phyloP scores from a whole-genome alignment of 2,888 invertebrate species.

The Dioctria rufipes region DNA sequence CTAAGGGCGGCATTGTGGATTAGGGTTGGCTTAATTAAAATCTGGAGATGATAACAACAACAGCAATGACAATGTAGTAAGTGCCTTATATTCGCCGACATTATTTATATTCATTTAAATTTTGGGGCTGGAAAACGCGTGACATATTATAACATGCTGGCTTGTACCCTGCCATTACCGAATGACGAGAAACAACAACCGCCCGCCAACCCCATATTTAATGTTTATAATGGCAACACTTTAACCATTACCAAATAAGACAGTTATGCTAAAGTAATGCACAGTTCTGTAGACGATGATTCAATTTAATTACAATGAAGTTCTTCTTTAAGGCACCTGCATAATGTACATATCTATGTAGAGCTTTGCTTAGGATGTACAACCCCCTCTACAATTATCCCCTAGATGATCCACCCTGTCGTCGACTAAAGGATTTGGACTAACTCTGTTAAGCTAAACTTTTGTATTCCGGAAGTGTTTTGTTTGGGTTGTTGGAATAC shows the following conservation, averaged over 20 bases:
- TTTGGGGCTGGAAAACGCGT: conserved; percentile 22
- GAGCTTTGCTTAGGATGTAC: neutral
- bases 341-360: neutral
- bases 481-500: neutral
- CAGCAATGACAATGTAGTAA: neutral
- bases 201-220: neutral
- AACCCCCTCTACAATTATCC: neutral
- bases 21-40: conserved; percentile 27
- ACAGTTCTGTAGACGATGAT: conserved; percentile 6
- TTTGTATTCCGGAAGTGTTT: conserved; percentile 24
- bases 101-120: conserved; percentile 33
- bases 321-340: conserved; percentile 17
- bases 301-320: conserved; percentile 31
- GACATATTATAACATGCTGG: neutral
- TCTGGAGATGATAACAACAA: conserved; percentile 4
- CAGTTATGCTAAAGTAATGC: conserved; percentile 7
- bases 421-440: conserved; percentile 14
- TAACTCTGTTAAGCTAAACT: conserved; percentile 35
- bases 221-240: neutral
- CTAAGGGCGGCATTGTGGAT: conserved; percentile 3
- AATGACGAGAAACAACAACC: conserved; percentile 21
- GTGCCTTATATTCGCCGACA: neutral
- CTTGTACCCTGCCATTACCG: neutral
- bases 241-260: conserved; percentile 10
- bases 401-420: neutral